Evolutionary conservation across 2,113 vertebrate species (phyloP).

Genomic region (Ceyx melanurus): DNA sequence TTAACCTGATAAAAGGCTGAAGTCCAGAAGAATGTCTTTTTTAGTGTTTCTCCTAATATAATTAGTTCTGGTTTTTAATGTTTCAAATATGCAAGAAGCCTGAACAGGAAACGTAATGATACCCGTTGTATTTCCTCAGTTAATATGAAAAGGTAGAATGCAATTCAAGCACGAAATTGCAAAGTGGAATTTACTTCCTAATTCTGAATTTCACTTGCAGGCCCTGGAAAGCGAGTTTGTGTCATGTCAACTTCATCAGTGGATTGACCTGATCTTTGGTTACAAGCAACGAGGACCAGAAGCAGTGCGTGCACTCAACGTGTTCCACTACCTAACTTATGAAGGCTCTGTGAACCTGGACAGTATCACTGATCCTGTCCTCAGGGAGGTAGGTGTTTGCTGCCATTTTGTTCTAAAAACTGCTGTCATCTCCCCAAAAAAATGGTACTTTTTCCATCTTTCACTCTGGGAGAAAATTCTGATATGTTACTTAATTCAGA

Average conservation of each 20-base stretch:
- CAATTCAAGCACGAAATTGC: neutral
- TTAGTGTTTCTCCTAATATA: neutral
- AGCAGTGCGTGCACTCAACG: conserved; percentile 93
- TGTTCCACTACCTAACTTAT: conserved; percentile 97
- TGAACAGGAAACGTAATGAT: neutral
- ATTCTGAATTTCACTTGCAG: conserved; percentile 74
- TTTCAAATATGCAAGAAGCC: neutral
- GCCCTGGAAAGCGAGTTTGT: conserved; percentile 99
- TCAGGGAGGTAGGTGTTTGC: conserved; percentile 87
- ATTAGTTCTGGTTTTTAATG: neutral
- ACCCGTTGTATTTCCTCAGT: neutral
- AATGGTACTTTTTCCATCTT: neutral
- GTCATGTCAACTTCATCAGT: conserved; percentile 98
- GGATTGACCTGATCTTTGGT: conserved; percentile 99
- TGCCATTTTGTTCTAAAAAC: neutral
- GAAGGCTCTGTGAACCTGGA: conserved; percentile 94
- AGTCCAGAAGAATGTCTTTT: neutral
- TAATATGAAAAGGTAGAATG: neutral
- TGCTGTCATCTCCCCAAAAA: conserved; percentile 6
- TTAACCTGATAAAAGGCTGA: neutral
- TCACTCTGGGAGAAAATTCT: neutral
- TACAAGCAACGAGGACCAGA: conserved; percentile 98
- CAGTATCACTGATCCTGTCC: conserved; percentile 86
- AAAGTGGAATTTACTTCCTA: neutral
- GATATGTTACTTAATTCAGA: neutral